Conservation (phyloP, 2,797 vertebrate species). For the Pristis pectinata region DNA sequence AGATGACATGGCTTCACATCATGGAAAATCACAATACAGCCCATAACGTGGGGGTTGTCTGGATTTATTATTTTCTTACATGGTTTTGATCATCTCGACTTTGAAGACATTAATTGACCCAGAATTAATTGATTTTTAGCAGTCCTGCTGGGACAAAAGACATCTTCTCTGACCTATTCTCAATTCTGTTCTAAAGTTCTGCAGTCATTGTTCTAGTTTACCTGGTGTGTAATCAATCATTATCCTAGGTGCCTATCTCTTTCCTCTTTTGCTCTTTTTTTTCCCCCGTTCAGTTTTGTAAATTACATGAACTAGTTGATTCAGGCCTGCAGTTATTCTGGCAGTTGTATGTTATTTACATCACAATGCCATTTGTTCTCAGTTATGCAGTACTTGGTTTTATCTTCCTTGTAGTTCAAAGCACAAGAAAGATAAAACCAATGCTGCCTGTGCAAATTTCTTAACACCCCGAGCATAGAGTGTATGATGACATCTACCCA, state of each 20-base stretch:
- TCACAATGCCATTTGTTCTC: too few relatives aligned
- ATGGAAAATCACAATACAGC: too few relatives aligned
- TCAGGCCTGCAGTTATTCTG: background rate
- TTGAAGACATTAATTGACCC: background rate
- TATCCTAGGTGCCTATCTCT: background rate
- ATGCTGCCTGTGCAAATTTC: too few relatives aligned
- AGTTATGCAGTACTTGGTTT: too few relatives aligned
- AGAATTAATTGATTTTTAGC: background rate
- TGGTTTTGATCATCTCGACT: background rate
- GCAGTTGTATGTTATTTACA: too few relatives aligned
- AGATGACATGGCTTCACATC: too few relatives aligned
- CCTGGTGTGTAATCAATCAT: background rate
- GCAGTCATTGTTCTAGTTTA: background rate
- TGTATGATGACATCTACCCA: too few relatives aligned
- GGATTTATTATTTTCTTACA: background rate
- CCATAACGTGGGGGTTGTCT: too few relatives aligned
- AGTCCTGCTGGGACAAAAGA: background rate
- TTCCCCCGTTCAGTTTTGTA: background rate
- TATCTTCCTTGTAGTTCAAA: too few relatives aligned
- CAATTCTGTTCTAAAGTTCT: background rate
- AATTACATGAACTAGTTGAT: background rate
- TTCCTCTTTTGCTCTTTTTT: background rate
- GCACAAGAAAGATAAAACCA: too few relatives aligned
- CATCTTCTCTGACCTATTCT: background rate
- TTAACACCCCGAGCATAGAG: too few relatives aligned